A percentile compares a stretch with the other conserved stretches of the same genome.
These are phyloP conservation scores for Synergus umbraculus DNA, from an alignment of 2,888 invertebrate genomes.

Conservation along the genomic window DNA sequence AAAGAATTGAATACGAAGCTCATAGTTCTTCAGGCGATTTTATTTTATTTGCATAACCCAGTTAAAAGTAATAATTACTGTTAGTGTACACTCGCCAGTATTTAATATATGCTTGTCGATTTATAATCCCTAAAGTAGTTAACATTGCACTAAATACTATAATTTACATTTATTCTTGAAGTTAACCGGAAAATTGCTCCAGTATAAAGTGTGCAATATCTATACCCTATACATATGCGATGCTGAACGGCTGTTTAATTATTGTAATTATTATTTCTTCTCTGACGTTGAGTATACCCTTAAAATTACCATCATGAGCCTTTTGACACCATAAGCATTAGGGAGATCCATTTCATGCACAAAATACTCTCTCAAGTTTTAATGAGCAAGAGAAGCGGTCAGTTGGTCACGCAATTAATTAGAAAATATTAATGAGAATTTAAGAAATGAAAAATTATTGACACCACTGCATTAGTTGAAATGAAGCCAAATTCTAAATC, in stretches of 20 bases:
- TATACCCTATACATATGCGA: neutral
- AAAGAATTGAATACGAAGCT: neutral
- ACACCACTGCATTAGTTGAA: no score
- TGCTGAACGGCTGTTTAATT: neutral
- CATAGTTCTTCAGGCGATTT: neutral
- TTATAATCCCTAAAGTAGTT: neutral
- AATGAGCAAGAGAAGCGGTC: neutral
- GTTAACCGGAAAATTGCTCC: neutral
- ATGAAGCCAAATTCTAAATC: no score
- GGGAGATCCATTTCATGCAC: neutral
- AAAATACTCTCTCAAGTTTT: neutral
- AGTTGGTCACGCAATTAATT: neutral
- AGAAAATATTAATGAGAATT: neutral
- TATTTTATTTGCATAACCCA: neutral
- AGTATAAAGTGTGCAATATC: neutral
- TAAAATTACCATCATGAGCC: neutral
- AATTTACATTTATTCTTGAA: neutral
- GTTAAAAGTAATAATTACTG: slow-evolving; percentile 1
- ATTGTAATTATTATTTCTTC: neutral
- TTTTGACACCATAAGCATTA: neutral
- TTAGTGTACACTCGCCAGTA: neutral
- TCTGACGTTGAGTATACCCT: neutral
- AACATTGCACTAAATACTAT: neutral
- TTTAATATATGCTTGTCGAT: neutral
- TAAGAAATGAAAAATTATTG: neutral